A percentile compares a stretch with the other conserved stretches of the same genome.
Conservation (phyloP, 2,888 invertebrate species). For the Cantharis nigra region DNA sequence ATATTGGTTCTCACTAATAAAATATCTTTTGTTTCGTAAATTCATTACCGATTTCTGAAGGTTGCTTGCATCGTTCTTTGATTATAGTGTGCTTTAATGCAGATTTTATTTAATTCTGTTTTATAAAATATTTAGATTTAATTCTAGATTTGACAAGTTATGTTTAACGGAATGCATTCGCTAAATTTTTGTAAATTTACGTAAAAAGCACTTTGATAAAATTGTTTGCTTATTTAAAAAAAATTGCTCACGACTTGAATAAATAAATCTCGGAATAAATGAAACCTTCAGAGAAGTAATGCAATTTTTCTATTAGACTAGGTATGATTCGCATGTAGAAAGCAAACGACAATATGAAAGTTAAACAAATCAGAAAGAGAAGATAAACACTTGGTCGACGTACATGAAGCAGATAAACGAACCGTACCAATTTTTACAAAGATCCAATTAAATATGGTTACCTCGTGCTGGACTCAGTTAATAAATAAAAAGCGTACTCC, state of each 20-base stretch:
- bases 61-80: no score
- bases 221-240: slow-evolving; percentile 9
- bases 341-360: slow-evolving; percentile 6
- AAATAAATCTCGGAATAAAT: slow-evolving; percentile 20
- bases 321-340: slow-evolving; percentile 16
- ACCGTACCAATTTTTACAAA: slow-evolving; percentile 43
- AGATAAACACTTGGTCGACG: slow-evolving; percentile 4
- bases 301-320: slow-evolving; percentile 19
- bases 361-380: slow-evolving; percentile 10
- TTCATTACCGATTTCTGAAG: no score
- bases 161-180: background rate
- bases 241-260: slow-evolving; percentile 19
- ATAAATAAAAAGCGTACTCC: slow-evolving; percentile 38
- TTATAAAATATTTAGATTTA: background rate
- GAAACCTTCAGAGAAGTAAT: slow-evolving; percentile 22
- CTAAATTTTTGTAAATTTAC: background rate
- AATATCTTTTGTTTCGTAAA: no score
- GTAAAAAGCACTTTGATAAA: slow-evolving; percentile 9
- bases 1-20: no score
- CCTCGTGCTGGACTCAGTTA: slow-evolving; percentile 36
- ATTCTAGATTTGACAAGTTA: background rate
- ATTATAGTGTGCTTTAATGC: background rate
- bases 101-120: background rate
- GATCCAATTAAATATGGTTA: slow-evolving; percentile 45
- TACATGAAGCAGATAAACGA: slow-evolving; percentile 40